These are phyloP conservation scores for Stegana nigrithorax DNA, from an alignment of 2,888 invertebrate genomes.

Conservation along the genomic window DNA sequence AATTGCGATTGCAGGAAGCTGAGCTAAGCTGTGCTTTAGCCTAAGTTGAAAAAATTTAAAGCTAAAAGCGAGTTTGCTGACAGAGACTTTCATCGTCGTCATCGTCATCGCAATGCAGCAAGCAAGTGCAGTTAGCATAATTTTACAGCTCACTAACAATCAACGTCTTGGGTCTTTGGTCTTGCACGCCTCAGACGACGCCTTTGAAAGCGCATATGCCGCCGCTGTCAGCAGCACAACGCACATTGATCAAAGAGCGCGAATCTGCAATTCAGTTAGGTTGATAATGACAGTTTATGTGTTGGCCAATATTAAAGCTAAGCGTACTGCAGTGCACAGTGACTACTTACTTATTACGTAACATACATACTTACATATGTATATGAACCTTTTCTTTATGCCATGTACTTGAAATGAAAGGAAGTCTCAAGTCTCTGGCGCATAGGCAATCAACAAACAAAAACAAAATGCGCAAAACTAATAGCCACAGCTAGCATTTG, in stretches of 20 bases:
- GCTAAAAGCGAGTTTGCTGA: slow-evolving; percentile 41
- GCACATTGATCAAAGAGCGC: slow-evolving; percentile 11
- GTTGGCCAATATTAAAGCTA: background rate
- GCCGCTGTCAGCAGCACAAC: slow-evolving; percentile 7
- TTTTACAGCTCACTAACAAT: slow-evolving; percentile 61
- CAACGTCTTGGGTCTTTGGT: slow-evolving; percentile 28
- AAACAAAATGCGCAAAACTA: background rate
- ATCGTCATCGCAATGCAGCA: background rate
- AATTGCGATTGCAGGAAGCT: background rate
- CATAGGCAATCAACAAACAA: background rate
- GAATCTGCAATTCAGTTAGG: background rate
- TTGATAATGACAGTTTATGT: slow-evolving; percentile 7
- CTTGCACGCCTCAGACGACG: no score
- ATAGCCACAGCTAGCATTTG: background rate
- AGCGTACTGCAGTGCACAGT: no score
- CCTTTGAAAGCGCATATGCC: no score
- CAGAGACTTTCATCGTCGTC: slow-evolving; percentile 48
- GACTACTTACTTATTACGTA: no score
- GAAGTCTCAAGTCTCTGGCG: background rate
- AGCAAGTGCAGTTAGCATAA: slow-evolving; percentile 57
- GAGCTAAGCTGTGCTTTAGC: no score
- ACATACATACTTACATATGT: no score
- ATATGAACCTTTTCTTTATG: no score
- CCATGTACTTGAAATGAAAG: no score
- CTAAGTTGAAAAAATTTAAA: slow-evolving; percentile 9